Percentiles rank a stretch among this genome's conserved stretches.
phyloP scores from a whole-genome alignment of 2,888 invertebrate genomes.

The Chrysotoxum bicinctum region DNA sequence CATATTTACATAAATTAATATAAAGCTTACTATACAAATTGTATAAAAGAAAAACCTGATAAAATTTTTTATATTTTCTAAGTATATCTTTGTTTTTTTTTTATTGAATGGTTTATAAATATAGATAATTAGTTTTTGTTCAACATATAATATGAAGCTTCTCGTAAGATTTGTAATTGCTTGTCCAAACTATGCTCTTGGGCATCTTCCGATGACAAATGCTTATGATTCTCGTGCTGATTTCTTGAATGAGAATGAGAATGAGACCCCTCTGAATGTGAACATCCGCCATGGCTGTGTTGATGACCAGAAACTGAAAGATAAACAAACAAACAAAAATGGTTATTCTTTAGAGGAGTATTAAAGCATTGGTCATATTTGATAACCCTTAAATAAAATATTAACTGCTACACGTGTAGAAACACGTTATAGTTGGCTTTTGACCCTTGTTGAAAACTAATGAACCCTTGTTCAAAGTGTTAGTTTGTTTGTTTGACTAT shows the following conservation, averaged over 20 bases:
- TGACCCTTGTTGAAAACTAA: too few species aligned
- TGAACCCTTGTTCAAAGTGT: too few species aligned
- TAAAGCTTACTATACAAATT: not conserved
- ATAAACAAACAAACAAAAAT: not conserved
- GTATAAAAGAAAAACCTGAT: not conserved
- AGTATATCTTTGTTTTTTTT: not conserved
- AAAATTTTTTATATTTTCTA: not conserved
- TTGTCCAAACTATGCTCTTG: not conserved
- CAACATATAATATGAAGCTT: not conserved
- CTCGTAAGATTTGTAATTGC: not conserved
- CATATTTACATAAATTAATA: not conserved
- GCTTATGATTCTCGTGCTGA: not conserved
- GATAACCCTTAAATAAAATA: too few species aligned
- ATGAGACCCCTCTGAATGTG: not conserved
- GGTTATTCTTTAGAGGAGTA: too few species aligned
- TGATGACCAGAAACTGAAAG: conserved; percentile 20
- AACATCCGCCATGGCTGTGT: conserved; percentile 6
- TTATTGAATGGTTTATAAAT: not conserved
- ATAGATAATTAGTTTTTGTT: not conserved
- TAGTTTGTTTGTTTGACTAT: too few species aligned
- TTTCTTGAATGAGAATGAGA: not conserved
- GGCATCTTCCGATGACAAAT: not conserved
- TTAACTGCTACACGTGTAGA: too few species aligned
- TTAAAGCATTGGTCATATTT: too few species aligned
- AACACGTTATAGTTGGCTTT: too few species aligned